Conservation (phyloP, 2,113 vertebrate genomes). For the Chaenocephalus aceratus region DNA sequence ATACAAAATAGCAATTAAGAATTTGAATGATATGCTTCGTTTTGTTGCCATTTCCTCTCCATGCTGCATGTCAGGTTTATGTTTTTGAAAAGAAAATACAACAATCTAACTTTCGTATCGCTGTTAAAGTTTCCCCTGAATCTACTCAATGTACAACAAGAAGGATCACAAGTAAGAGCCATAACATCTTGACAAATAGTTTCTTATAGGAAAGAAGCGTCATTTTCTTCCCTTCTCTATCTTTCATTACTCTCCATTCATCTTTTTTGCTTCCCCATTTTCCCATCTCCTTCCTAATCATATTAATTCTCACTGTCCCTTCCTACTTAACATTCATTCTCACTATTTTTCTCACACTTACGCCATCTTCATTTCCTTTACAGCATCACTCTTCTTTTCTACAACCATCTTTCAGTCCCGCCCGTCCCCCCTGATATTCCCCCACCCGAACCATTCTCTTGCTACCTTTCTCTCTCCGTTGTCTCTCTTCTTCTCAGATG, state of each 20-base stretch:
- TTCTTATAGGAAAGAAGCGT: slow-evolving; percentile 24
- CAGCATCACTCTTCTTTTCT: slow-evolving; percentile 62
- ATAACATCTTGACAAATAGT: slow-evolving; percentile 32
- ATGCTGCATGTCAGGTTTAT: slow-evolving; percentile 12
- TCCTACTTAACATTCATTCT: slow-evolving; percentile 57
- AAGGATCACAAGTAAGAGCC: slow-evolving; percentile 40
- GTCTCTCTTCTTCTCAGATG: slow-evolving; percentile 73
- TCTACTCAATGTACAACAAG: slow-evolving; percentile 22
- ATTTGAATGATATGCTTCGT: not conserved
- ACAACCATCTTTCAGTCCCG: slow-evolving; percentile 43
- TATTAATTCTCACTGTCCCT: slow-evolving; percentile 64
- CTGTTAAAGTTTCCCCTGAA: slow-evolving; percentile 20
- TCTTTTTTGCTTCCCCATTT: slow-evolving; percentile 61
- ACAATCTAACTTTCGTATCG: slow-evolving; percentile 8
- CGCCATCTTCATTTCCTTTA: slow-evolving; percentile 72
- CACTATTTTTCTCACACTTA: slow-evolving; percentile 55
- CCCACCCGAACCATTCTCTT: slow-evolving; percentile 44
- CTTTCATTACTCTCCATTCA: slow-evolving; percentile 59
- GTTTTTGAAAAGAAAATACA: slow-evolving; percentile 9
- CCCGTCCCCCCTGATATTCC: slow-evolving; percentile 31
- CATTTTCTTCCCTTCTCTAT: slow-evolving; percentile 41
- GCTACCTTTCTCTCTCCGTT: slow-evolving; percentile 39
- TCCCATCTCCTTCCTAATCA: slow-evolving; percentile 56
- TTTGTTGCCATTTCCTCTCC: not conserved
- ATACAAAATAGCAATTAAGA: slow-evolving; percentile 43